Base-by-base conservation (phyloP, 2,797 vertebrate genomes). In the Typhlichthys eigenmanni region DNA sequence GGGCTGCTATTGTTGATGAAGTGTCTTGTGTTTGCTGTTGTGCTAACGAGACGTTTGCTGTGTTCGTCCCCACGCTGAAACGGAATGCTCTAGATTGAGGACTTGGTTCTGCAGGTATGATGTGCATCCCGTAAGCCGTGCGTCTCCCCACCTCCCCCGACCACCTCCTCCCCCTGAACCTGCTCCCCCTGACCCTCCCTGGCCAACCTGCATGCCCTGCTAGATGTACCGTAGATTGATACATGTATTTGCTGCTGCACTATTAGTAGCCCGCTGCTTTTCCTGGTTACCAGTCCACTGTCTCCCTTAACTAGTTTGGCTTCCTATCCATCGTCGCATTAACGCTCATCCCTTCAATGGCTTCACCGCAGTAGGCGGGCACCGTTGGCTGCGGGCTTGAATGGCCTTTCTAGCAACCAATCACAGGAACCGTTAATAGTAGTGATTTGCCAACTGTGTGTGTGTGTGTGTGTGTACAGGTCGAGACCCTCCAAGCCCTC, bases 401-500 rank as follows among this genome's bases (percentile, higher is more conserved):
- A 79, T 87, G 74, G 75, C 84, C 82, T 62, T 17, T 70, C 63
- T 53, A 51, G 34, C n/a, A 38, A 17, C 32, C 57, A 68, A 69
- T 69, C 45, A 45, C 64, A 3, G 32, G 38, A 34, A 13, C 71
- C 75, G 66, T 0, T 29, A 32, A 24, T 46, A 60, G 3, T 3
- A 46, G 43, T 19, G 16, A 47, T 14, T 32, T n/a, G 11, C 13
- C 29, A 0, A 4, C 13, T 1, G 32, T 57, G 0, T 59, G 17
- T 47, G 59, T 60, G 34, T 38, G 34, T 38, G 6, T 49, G 7
- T 68, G 2, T 65, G 10, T 63, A 55, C 75, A 99, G 98, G 90
- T 97, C 68, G 95, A 98, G 81, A 92, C 83, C 68, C 89, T 98
- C 62, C 94, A 97, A 80, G 87, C 92, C 34, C 86, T 94, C 65